Conservation (phyloP, 2,888 invertebrate species). For the Heliconius ismenius region DNA sequence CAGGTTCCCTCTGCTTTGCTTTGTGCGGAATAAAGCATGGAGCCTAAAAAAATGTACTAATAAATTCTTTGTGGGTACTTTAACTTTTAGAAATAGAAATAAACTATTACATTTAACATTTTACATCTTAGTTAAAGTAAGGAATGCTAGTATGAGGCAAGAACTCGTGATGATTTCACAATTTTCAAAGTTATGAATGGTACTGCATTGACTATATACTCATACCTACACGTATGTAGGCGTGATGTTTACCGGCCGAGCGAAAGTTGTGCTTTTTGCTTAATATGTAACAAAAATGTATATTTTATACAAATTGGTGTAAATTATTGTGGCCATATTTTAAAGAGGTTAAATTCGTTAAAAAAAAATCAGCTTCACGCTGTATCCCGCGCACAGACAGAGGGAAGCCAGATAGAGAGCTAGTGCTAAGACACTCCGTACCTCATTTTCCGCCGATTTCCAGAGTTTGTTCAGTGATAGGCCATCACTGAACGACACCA, state of each 20-base stretch:
- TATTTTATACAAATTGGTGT: background rate
- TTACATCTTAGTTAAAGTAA: background rate
- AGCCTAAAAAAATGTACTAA: too few relatives aligned
- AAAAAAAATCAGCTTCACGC: too few relatives aligned
- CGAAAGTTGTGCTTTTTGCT: conserved; percentile 20
- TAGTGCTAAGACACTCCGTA: too few relatives aligned
- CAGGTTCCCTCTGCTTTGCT: too few relatives aligned
- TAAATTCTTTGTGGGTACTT: too few relatives aligned
- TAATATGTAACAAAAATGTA: background rate
- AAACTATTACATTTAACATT: background rate
- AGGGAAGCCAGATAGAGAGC: too few relatives aligned
- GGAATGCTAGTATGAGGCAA: conserved; percentile 2
- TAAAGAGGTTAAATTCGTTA: too few relatives aligned
- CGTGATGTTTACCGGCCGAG: background rate
- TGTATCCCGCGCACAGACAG: too few relatives aligned
- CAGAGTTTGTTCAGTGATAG: too few relatives aligned
- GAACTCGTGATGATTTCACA: conserved; percentile 6
- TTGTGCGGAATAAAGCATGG: too few relatives aligned
- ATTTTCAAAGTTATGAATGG: conserved; percentile 17
- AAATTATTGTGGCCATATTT: background rate
- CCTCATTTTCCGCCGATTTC: too few relatives aligned
- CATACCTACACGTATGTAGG: background rate
- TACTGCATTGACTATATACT: background rate
- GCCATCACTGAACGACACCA: too few relatives aligned
- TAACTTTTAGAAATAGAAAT: background rate